Conservation (phyloP, 2,888 invertebrate genomes). For the Reticulitermes lucifugus region DNA sequence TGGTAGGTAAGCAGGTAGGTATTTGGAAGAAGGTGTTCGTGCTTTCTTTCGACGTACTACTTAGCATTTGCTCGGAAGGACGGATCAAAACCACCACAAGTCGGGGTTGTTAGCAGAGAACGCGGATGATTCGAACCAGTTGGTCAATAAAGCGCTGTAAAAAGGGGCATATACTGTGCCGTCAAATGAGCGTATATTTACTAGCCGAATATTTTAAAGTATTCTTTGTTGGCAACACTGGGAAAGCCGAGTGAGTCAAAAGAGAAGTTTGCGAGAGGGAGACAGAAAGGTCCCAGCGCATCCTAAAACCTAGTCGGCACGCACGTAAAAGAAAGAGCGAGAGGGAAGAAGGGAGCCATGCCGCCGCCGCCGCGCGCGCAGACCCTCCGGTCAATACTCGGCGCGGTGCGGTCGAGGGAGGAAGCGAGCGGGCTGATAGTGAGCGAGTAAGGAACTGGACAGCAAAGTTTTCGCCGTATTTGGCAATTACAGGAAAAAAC, state of each 20-base stretch:
- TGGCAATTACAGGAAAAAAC: not conserved
- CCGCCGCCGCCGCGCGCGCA: slow-evolving; percentile 21
- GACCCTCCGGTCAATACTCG: slow-evolving; percentile 26
- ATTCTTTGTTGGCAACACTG: slow-evolving; percentile 16
- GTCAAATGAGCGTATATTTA: not conserved
- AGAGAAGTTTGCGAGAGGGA: slow-evolving; percentile 10
- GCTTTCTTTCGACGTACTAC: too few species aligned
- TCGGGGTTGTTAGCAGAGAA: too few species aligned
- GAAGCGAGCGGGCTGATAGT: not conserved
- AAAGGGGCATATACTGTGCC: too few species aligned
- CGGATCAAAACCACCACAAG: too few species aligned
- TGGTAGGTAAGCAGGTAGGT: too few species aligned
- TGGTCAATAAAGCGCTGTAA: too few species aligned
- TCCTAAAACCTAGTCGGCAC: slow-evolving; percentile 10
- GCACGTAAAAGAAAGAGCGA: slow-evolving; percentile 12
- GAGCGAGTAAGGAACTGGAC: not conserved
- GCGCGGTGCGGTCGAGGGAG: slow-evolving; percentile 11
- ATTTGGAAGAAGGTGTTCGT: too few species aligned
- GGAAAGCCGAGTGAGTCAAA: slow-evolving; percentile 6
- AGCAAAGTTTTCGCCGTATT: not conserved
- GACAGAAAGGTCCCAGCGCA: not conserved
- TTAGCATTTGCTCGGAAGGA: too few species aligned
- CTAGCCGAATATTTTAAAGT: not conserved
- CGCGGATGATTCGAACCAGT: too few species aligned
- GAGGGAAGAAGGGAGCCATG: slow-evolving; percentile 2